phyloP scores from a whole-genome alignment of 2,797 vertebrate species.

The Malurus leucopterus region DNA sequence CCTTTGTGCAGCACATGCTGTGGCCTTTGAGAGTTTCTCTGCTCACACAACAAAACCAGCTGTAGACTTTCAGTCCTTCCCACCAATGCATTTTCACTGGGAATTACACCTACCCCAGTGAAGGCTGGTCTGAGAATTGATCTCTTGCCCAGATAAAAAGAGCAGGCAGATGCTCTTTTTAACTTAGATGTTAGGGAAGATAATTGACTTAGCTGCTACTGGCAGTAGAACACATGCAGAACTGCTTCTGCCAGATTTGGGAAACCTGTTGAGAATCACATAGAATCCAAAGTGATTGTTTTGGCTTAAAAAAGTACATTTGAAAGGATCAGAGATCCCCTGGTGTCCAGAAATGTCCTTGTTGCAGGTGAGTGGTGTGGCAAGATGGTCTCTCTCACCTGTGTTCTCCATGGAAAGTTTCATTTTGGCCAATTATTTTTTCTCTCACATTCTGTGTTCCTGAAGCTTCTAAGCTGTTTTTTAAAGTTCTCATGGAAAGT shows the following conservation, averaged over 20 bases:
- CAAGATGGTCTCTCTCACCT: neutral
- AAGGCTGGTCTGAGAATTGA: neutral
- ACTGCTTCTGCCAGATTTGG: neutral
- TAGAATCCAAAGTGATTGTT: neutral
- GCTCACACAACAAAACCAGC: neutral
- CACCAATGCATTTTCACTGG: neutral
- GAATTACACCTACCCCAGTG: neutral
- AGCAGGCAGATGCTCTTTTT: neutral
- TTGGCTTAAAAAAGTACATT: neutral
- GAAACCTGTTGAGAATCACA: neutral
- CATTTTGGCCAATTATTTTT: neutral
- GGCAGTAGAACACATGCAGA: neutral
- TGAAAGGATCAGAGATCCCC: neutral
- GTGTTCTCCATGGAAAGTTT: neutral
- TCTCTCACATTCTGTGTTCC: neutral
- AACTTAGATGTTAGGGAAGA: neutral
- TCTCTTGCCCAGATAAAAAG: neutral
- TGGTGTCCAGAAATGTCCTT: neutral
- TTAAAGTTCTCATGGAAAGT: neutral
- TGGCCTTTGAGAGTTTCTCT: neutral
- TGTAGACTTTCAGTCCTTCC: neutral
- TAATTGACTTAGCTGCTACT: neutral
- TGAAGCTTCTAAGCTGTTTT: neutral
- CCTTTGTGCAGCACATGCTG: neutral
- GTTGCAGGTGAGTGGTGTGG: neutral